A percentile compares a stretch with the other conserved stretches of the same genome.
Evolutionary conservation across 64 coral and sea anemone species (phyloP).

Genomic region (Montipora foliosa): DNA sequence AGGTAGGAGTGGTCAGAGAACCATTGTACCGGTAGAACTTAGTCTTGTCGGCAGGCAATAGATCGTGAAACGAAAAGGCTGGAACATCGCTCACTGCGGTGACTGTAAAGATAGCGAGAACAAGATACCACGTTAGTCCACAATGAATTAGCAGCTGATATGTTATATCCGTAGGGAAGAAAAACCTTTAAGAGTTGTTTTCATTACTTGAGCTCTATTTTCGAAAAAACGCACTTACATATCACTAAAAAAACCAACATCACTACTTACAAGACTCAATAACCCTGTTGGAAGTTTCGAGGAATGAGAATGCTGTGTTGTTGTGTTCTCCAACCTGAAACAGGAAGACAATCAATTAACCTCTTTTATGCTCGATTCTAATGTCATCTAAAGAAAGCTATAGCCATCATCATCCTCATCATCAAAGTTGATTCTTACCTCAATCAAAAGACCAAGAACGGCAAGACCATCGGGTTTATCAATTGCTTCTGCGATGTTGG

Average conservation of each 20-base stretch:
- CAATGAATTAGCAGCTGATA: no score
- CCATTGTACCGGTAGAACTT: slow-evolving; percentile 82
- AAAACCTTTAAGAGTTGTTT: no score
- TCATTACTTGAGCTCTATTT: no score
- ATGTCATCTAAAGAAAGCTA: neutral
- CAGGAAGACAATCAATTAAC: neutral
- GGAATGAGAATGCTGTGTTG: slow-evolving; percentile 11
- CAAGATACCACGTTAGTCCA: neutral
- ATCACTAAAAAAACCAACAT: no score
- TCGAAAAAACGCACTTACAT: no score
- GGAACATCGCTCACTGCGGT: neutral
- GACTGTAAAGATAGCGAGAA: neutral
- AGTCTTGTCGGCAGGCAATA: slow-evolving; percentile 43
- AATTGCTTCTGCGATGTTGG: no score
- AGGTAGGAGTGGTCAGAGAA: slow-evolving; percentile 73
- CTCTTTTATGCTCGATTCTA: neutral
- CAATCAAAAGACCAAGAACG: no score
- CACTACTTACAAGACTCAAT: slow-evolving; percentile 8
- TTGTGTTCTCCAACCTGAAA: slow-evolving; percentile 52
- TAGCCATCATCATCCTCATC: neutral
- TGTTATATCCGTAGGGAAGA: no score
- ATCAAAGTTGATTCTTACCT: no score
- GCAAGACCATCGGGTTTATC: no score
- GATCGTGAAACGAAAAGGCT: neutral
- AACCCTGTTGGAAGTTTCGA: slow-evolving; percentile 33